Base-by-base conservation (phyloP, 2,888 invertebrate genomes). In the Conchocele bisecta region DNA sequence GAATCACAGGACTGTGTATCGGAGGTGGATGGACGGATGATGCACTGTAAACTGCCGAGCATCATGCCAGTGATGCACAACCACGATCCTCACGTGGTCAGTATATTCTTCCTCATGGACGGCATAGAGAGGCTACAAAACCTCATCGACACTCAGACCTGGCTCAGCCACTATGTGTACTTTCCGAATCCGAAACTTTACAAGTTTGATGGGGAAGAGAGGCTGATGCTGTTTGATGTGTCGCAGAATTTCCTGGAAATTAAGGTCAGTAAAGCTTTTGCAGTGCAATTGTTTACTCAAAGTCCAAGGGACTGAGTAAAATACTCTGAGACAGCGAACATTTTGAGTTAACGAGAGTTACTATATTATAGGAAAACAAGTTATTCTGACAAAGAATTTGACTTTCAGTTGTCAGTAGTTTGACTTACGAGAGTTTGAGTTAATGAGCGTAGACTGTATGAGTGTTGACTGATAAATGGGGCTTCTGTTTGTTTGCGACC, bases 61-160 rank as follows among this genome's bases (percentile, higher is more conserved):
- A 79, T 87, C 11, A 61, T 74, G 5, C 63, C 72, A 0, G 13
- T 76, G 6, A 42, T 83, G 20, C 48, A 56, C 0, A 64, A 63
- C 6, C 61, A 75, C 22, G 79, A 71, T 11, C 69, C 75, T 13
- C 39, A 37, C 26, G 33, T 59, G 15, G 76, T 84, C 5, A 75
- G 83, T 48, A 41, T 89, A 22, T 82, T 77, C 57, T 90, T 91
- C 59, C 31, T 79, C 4, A 89, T 90, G 90, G 91, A 91, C 64
- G 90, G 87, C 0, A 90, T 90, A 4, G 66, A 71, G 11, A 60
- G 75, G 0, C 71, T 88, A 17, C 50, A 64, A 6, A 67, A 81
- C 4, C 46, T 78, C n/a, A 67, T 67, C 0, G 37, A 39, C 0
- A n/a, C n/a, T n/a, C n/a, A n/a, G n/a, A n/a, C n/a, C n/a, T 15